phyloP scores from a whole-genome alignment of 2,113 vertebrate species.

The Eptesicus fuscus region DNA sequence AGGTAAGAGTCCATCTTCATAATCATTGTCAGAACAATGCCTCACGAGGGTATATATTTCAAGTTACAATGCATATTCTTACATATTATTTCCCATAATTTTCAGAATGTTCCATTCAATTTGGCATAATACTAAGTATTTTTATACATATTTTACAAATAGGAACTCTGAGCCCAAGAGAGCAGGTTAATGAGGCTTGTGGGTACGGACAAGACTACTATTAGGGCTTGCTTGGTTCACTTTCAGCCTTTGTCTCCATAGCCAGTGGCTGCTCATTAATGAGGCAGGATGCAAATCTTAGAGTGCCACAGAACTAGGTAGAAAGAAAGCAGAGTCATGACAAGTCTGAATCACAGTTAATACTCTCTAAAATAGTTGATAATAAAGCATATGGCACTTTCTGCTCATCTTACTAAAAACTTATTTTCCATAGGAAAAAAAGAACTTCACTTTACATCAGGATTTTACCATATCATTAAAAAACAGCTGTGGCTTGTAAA shows the following conservation, averaged over 20 bases:
- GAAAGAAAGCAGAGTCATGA: background rate
- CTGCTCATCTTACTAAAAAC: background rate
- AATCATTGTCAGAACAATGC: background rate
- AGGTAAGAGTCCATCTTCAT: conserved; percentile 63
- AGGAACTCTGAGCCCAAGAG: background rate
- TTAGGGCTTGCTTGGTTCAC: background rate
- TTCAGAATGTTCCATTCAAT: background rate
- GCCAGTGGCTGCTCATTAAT: background rate
- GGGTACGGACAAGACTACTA: background rate
- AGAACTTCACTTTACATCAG: background rate
- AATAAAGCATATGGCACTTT: background rate
- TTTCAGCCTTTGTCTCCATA: background rate
- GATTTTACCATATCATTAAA: background rate
- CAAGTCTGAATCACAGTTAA: background rate
- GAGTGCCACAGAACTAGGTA: background rate
- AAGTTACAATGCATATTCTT: background rate
- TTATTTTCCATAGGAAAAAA: background rate
- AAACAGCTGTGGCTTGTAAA: background rate
- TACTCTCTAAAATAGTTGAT: background rate
- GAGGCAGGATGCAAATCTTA: background rate
- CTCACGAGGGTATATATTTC: background rate
- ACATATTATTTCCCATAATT: background rate
- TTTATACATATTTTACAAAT: background rate
- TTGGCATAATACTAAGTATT: background rate
- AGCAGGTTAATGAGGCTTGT: background rate